phyloP scores from a whole-genome alignment of 2,113 vertebrate genomes.

The Cercocebus atys region DNA sequence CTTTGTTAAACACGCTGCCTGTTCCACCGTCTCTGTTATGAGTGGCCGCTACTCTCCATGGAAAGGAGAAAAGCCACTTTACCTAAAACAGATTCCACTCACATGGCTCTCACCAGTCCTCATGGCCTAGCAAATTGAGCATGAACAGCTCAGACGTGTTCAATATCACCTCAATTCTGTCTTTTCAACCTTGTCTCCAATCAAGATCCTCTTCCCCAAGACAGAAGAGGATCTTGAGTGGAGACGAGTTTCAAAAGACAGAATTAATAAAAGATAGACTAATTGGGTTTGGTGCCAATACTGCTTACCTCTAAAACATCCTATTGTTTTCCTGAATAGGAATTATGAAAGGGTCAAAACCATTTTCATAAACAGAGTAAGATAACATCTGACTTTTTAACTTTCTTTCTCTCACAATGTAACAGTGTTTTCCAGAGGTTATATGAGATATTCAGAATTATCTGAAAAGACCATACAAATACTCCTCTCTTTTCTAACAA shows the following conservation, averaged over 20 bases:
- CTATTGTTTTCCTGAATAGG: neutral
- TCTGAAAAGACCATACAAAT: neutral
- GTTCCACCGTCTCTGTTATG: too few species aligned
- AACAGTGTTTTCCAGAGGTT: neutral
- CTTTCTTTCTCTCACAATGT: neutral
- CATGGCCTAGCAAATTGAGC: neutral
- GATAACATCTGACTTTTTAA: neutral
- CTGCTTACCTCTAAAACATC: neutral
- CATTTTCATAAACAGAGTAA: neutral
- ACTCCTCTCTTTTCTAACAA: neutral
- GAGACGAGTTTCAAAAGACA: too few species aligned
- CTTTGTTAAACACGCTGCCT: neutral
- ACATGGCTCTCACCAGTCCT: rapidly evolving
- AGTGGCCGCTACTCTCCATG: neutral
- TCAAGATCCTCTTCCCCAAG: neutral
- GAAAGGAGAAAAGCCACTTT: neutral
- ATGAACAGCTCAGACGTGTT: neutral
- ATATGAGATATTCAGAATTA: neutral
- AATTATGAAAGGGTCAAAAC: neutral
- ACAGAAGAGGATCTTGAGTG: too few species aligned
- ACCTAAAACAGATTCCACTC: neutral
- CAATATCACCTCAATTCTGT: neutral
- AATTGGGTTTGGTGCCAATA: too few species aligned
- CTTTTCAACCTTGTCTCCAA: neutral
- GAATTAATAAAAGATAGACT: too few species aligned